A percentile compares a stretch with the other conserved stretches of the same genome.
Evolutionary conservation across 2,888 invertebrate genomes (phyloP).

Genomic region (Agrenia bidenticulata): DNA sequence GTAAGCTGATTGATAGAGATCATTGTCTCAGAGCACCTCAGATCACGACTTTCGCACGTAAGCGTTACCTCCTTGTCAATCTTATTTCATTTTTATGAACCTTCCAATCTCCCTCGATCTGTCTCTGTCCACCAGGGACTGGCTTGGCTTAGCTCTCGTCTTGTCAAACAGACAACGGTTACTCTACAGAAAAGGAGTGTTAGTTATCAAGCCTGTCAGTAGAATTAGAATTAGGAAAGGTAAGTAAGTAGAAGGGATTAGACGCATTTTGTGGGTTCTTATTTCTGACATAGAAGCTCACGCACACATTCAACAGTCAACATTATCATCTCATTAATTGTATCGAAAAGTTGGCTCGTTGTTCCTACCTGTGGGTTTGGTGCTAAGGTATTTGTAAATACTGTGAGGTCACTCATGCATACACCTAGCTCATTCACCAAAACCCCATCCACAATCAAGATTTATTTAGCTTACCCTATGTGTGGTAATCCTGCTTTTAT

Average conservation of each 20-base stretch:
- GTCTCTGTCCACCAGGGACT: too few relatives aligned
- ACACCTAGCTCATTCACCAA: neutral
- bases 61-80: constrained; percentile 15
- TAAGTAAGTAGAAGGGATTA: neutral
- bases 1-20: constrained; percentile 20
- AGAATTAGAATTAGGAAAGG: constrained; percentile 13
- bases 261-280: neutral
- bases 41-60: constrained; percentile 21
- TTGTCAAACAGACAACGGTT: neutral
- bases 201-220: constrained; percentile 14
- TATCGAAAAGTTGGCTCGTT: too few relatives aligned
- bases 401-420: constrained; percentile 16
- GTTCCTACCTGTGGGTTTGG: neutral
- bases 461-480: constrained; percentile 3
- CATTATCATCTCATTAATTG: too few relatives aligned
- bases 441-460: constrained; percentile 1
- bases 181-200: constrained; percentile 10
- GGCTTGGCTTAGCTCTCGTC: too few relatives aligned
- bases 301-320: neutral
- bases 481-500: constrained; percentile 10
- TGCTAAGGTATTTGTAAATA: constrained; percentile 3
- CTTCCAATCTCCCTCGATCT: too few relatives aligned
- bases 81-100: neutral
- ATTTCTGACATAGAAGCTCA: neutral
- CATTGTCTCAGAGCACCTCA: constrained; percentile 21